These are phyloP conservation scores for Oncopeltus fasciatus DNA, from an alignment of 1,140 invertebrate genomes.

Conservation along the genomic window DNA sequence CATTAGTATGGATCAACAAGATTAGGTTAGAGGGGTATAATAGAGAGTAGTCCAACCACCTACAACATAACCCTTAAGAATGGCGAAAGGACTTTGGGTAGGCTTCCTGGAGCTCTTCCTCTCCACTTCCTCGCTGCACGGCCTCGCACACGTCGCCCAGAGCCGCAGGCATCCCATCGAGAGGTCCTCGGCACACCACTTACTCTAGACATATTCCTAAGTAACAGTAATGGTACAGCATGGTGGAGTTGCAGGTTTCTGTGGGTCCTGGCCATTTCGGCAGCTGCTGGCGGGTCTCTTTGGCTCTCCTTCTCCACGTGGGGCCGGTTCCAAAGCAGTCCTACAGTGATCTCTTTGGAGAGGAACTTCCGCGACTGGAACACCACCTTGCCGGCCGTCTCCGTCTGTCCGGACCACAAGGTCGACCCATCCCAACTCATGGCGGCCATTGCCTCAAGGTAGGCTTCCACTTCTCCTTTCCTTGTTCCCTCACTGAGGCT, in stretches of 20 bases:
- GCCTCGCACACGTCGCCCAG: background rate
- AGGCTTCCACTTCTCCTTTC: too few species aligned
- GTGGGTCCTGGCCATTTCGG: slow-evolving; percentile 33
- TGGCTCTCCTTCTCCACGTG: slow-evolving; percentile 42
- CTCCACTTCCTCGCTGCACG: background rate
- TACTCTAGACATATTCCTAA: too few species aligned
- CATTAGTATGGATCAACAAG: too few species aligned
- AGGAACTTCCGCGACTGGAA: slow-evolving; percentile 53
- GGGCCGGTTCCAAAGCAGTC: slow-evolving; percentile 46
- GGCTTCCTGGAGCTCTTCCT: background rate
- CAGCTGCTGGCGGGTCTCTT: slow-evolving; percentile 31
- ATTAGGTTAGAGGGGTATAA: too few species aligned
- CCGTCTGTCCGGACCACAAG: slow-evolving; percentile 31
- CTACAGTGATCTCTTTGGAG: slow-evolving; percentile 58
- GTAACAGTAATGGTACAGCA: too few species aligned
- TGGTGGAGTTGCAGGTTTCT: slow-evolving; percentile 30
- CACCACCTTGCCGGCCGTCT: slow-evolving; percentile 47
- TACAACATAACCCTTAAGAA: too few species aligned
- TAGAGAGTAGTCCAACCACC: too few species aligned
- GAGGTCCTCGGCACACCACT: background rate
- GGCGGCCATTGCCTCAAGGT: too few species aligned
- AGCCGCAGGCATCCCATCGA: background rate
- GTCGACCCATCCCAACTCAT: too few species aligned
- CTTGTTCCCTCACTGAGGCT: too few species aligned
- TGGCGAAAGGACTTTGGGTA: too few species aligned